Base-by-base conservation (phyloP, 1,140 invertebrate genomes). In the Drosophila insularis region DNA sequence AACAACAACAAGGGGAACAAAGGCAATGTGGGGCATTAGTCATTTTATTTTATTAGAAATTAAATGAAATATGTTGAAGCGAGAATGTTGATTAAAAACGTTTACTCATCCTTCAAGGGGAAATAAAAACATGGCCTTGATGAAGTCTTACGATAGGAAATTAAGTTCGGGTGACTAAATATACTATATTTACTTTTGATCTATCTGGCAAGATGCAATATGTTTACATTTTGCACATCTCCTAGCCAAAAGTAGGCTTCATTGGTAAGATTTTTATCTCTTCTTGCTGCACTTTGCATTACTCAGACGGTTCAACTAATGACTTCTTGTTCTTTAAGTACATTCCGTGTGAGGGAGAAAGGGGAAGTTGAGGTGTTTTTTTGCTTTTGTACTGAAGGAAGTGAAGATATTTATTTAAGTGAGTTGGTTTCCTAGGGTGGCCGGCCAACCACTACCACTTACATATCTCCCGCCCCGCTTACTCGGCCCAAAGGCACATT, bases 401-500 rank as follows among this genome's bases (percentile, higher is more conserved):
- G n/a, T 46, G 21, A 46, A 46, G 43, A 46, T 46, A 46, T 46
- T 50, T 50, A 50, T 50, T 50, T 50, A 50, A 50, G 17, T 50
- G 43, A 21, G 37, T n/a, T 3, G 27, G 35, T 14, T 63, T 37
- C 70, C 68, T 71, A 56, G 68, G 39, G 63, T 69, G 40, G 35
- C 37, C 31, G 54, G 37, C 37, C 59, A 6, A 6, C 27, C 27
- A 21, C 1, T 21, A 27, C 27, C 27, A 27, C 27, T 27, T 27
- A 27, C 5, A 40, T 56, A 71, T 37, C n/a, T 8, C 11, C 1
- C 31, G 1, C 4, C 21, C 11, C 43, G n/a, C n/a, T 11, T 37
- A 10, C 11, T 23, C 40, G 54, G 43, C 7, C 37, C 23, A 50
- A 27, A 65, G 67, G 64, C 31, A 21, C 60, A 43, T 63, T 63